Evolutionary conservation across 2,797 vertebrate species (phyloP).

Genomic region (Ptychobarbus kaznakovi): DNA sequence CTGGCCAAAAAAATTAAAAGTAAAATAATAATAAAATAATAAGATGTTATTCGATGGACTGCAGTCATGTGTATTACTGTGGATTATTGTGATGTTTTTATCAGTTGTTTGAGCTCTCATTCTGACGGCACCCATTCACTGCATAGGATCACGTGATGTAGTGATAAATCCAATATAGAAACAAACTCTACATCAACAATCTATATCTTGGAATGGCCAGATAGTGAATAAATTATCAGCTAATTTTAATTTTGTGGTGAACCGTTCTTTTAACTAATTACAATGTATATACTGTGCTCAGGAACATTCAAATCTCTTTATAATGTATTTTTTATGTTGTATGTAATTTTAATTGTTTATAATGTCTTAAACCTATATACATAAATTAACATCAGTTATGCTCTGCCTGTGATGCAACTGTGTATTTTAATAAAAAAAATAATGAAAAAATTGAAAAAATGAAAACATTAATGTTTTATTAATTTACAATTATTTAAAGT

Average conservation of each 20-base stretch:
- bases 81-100: neutral
- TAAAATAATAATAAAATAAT: neutral
- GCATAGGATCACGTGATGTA: neutral
- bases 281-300: neutral
- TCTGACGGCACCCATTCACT: neutral
- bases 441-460: too few relatives aligned
- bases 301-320: neutral
- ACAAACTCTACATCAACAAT: neutral
- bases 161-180: neutral
- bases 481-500: too few relatives aligned
- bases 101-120: neutral
- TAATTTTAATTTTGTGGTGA: neutral
- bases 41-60: neutral
- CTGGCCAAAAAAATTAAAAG: too few relatives aligned
- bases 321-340: neutral
- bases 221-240: neutral
- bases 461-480: too few relatives aligned
- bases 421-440: neutral
- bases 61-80: too few relatives aligned
- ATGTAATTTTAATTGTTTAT: neutral
- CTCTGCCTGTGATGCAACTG: neutral
- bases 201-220: neutral
- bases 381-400: neutral
- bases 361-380: neutral
- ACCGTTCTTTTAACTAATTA: neutral